Evolutionary conservation across 2,113 vertebrate genomes (phyloP), one percentile per base, ranked within the genome.

Genomic region (Callocephalon fimbriatum): DNA sequence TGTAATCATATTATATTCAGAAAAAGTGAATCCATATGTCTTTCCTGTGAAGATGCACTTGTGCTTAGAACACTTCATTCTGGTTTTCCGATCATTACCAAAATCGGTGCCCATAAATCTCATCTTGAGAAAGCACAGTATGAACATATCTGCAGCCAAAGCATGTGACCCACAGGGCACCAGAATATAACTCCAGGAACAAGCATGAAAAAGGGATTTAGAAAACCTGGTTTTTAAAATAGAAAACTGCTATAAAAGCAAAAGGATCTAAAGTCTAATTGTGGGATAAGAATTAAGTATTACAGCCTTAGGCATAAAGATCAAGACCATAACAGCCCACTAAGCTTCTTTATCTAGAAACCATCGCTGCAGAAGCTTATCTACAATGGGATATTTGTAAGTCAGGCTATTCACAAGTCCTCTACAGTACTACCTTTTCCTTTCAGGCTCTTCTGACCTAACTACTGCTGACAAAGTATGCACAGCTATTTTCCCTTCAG

Each of bases 241-340:
- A 80, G 61, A 51, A 91, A 94, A 86, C 47, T 25, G 31, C 82
- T 88, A 92, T 95, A 95, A 96, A 95, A 95, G 7, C 32, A 90
- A 88, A 79, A 82, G 79, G 76, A 83, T 71, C 90, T n/a, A 40
- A 70, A 86, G 58, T 23, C 71, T 93, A 94, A 95, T 65, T 44
- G 47, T 58, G 76, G 67, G 45, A 94, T 89, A 44, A 93, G 72
- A 95, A 86, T 95, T 90, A 93, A 61, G 56, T 66, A 92, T 83
- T 94, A 76, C 83, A 75, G 72, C 71, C 73, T 71, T 58, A 18
- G 40, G 56, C 66, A 95, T 35, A 54, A 51, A 87, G 94, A 78
- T 94, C 59, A 93, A 86, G 75, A 78, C 27, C 75, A 26, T 63
- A 97, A 91, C 65, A 97, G 68, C 38, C 35, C 77, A 47, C 45